phyloP scores from a whole-genome alignment of 2,797 vertebrate genomes.

The Cichlasoma orientale region DNA sequence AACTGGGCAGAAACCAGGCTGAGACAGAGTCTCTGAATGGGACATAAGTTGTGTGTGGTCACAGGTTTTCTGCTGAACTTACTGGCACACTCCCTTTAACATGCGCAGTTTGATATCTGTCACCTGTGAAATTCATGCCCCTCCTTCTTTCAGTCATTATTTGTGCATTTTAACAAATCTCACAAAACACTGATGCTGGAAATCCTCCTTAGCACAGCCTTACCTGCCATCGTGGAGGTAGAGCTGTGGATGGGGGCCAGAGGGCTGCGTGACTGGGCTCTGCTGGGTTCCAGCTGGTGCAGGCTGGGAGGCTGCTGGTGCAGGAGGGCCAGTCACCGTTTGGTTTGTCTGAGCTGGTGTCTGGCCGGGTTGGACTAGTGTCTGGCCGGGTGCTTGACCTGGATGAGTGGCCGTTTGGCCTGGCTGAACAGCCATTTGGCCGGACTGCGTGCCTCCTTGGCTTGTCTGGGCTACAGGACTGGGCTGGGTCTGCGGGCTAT shows the following conservation, averaged over 20 bases:
- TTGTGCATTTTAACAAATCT: neutral
- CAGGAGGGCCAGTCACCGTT: slow-evolving; percentile 61
- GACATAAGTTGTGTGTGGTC: slow-evolving; percentile 32
- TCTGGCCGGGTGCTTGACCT: slow-evolving; percentile 48
- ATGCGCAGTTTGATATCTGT: slow-evolving; percentile 9
- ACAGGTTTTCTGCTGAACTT: slow-evolving; percentile 32
- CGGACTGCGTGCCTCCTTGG: slow-evolving; percentile 69
- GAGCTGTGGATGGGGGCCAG: slow-evolving; percentile 89
- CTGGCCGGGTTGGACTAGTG: slow-evolving; percentile 57
- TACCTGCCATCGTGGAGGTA: slow-evolving; percentile 98
- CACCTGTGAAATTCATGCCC: neutral
- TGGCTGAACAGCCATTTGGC: slow-evolving; percentile 65
- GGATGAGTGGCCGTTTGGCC: slow-evolving; percentile 66
- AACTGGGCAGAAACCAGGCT: slow-evolving; percentile 34
- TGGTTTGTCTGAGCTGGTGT: slow-evolving; percentile 67
- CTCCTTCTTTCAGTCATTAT: neutral
- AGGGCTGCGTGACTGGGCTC: slow-evolving; percentile 83
- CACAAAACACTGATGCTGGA: neutral
- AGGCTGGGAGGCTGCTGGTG: slow-evolving; percentile 66
- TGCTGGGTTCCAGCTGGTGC: slow-evolving; percentile 68
- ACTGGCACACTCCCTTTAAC: neutral
- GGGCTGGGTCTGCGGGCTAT: slow-evolving; percentile 90
- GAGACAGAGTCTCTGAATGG: slow-evolving; percentile 32
- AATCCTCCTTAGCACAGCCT: slow-evolving; percentile 16
- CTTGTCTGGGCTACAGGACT: slow-evolving; percentile 87